These are phyloP conservation scores for Notoglanidium macrostoma DNA, from an alignment of 2,797 vertebrate species.

Conservation along the genomic window DNA sequence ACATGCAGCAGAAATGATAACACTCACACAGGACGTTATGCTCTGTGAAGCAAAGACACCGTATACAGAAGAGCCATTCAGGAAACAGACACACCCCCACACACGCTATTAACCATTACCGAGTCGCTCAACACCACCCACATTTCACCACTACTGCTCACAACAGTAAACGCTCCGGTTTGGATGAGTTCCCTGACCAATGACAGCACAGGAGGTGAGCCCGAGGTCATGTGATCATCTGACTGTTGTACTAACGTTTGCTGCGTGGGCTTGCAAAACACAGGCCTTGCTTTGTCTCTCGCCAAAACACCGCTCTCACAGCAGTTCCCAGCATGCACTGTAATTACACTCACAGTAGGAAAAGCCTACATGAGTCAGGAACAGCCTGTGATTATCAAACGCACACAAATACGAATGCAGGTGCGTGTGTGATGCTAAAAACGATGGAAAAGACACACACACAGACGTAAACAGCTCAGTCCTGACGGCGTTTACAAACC, in stretches of 20 bases:
- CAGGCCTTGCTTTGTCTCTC: slow-evolving; percentile 54
- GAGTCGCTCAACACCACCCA: background rate
- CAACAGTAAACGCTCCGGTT: slow-evolving; percentile 1
- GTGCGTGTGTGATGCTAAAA: slow-evolving; percentile 1
- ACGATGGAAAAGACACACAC: background rate
- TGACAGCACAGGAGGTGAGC: slow-evolving; percentile 59
- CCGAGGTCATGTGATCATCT: slow-evolving; percentile 57
- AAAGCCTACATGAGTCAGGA: slow-evolving; percentile 46
- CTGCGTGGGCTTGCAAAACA: slow-evolving; percentile 52
- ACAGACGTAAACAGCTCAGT: background rate
- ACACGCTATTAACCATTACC: background rate
- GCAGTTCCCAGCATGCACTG: slow-evolving; percentile 58
- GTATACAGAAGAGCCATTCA: background rate
- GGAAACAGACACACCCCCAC: background rate
- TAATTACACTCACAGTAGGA: slow-evolving; percentile 67
- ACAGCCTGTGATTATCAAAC: slow-evolving; percentile 57
- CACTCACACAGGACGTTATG: background rate
- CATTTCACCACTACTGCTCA: slow-evolving; percentile 35
- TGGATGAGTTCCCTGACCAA: slow-evolving; percentile 42
- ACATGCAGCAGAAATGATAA: slow-evolving; percentile 33
- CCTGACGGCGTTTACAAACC: no score
- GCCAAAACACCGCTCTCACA: slow-evolving; percentile 47
- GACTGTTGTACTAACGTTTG: slow-evolving; percentile 34
- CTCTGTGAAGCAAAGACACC: background rate
- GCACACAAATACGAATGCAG: slow-evolving; percentile 44